Evolutionary conservation across 2,113 vertebrate species (phyloP).

Genomic region (Scolopax mira): DNA sequence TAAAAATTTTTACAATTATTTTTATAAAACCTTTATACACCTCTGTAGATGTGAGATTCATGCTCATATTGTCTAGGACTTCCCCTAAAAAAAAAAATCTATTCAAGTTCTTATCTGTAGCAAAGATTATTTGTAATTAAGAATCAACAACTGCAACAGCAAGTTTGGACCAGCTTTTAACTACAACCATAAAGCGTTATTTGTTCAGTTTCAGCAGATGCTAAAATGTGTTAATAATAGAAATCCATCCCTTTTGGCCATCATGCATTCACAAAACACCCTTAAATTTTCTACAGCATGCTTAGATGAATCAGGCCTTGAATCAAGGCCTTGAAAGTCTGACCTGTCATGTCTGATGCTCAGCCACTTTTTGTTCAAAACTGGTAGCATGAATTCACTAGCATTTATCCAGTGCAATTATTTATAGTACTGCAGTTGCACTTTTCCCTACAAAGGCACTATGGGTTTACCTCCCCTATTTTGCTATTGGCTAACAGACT

Average conservation of each 20-base stretch:
- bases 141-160: background rate
- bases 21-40: background rate
- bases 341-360: background rate
- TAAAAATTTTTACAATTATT: background rate
- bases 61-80: background rate
- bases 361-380: background rate
- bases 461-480: background rate
- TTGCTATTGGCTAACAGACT: background rate
- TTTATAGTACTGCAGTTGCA: background rate
- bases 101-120: background rate
- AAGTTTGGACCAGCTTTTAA: background rate
- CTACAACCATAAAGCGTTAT: background rate
- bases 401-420: background rate
- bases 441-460: background rate
- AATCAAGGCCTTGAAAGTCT: background rate
- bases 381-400: background rate
- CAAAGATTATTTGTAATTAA: background rate
- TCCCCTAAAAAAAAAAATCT: background rate
- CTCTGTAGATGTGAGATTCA: background rate
- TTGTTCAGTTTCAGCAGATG: background rate
- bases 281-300: background rate
- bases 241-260: background rate
- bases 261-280: background rate
- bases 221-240: background rate
- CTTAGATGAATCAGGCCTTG: background rate